Conservation (phyloP, 2,888 invertebrate genomes). For the Orthosia incerta region DNA sequence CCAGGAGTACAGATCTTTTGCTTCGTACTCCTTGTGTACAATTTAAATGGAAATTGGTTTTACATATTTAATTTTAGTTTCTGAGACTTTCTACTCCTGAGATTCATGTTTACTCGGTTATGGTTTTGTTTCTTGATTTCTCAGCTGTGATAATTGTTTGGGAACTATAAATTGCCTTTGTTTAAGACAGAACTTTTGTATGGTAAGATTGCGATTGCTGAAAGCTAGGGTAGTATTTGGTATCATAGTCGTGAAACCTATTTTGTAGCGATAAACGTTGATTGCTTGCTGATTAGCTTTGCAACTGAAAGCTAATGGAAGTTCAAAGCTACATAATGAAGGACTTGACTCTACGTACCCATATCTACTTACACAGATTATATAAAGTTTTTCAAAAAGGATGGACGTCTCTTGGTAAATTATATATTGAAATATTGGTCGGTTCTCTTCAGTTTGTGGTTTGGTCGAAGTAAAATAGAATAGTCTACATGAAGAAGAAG, state of each 20-base stretch:
- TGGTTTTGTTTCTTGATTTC: slow-evolving; percentile 30
- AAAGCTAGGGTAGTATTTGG: neutral
- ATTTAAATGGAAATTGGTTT: slow-evolving; percentile 66
- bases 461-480: too few species aligned
- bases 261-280: neutral
- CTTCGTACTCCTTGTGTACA: slow-evolving; percentile 50
- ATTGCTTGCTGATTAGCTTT: slow-evolving; percentile 2
- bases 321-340: neutral
- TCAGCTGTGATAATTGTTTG: slow-evolving; percentile 33
- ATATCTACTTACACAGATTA: neutral
- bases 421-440: neutral
- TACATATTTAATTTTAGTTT: slow-evolving; percentile 59
- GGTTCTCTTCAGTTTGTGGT: neutral
- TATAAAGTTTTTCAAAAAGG: neutral
- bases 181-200: neutral
- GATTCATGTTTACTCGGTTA: slow-evolving; percentile 48
- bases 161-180: slow-evolving; percentile 38
- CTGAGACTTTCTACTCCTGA: slow-evolving; percentile 24
- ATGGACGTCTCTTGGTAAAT: too few species aligned
- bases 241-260: neutral
- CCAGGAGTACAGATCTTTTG: slow-evolving; percentile 47
- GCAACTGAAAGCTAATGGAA: slow-evolving; percentile 3
- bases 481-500: too few species aligned
- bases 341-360: too few species aligned
- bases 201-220: neutral